phyloP scores from a whole-genome alignment of 1,140 invertebrate species.

The Dendroctonus valens region DNA sequence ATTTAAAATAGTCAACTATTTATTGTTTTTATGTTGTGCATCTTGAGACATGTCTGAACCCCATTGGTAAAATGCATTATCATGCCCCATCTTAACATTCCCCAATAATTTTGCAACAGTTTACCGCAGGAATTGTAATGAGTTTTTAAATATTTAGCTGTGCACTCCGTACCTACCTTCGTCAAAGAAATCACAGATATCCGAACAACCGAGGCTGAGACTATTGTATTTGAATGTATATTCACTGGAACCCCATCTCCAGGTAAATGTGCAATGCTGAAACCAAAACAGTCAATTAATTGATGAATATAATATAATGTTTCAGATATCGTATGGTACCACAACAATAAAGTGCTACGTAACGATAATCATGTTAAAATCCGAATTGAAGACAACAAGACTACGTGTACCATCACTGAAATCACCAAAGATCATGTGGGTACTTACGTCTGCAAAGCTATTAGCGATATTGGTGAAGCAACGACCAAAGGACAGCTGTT shows the following conservation, averaged over 20 bases:
- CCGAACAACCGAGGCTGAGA: slow-evolving; percentile 71
- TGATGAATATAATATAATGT: slow-evolving; percentile 31
- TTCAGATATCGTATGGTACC: slow-evolving; percentile 87
- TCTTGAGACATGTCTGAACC: too few species aligned
- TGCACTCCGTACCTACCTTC: slow-evolving; percentile 76
- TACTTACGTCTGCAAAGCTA: slow-evolving; percentile 82
- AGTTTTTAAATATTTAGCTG: slow-evolving; percentile 56
- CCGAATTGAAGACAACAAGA: slow-evolving; percentile 71
- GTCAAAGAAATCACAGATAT: slow-evolving; percentile 75
- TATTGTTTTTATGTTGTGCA: too few species aligned
- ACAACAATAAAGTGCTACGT: slow-evolving; percentile 76
- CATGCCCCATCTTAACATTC: too few species aligned
- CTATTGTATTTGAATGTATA: slow-evolving; percentile 70
- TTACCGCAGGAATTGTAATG: too few species aligned
- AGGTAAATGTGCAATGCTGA: slow-evolving; percentile 56
- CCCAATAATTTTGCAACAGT: too few species aligned
- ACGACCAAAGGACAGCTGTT: slow-evolving; percentile 76
- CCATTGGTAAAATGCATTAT: too few species aligned
- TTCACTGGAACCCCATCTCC: slow-evolving; percentile 83
- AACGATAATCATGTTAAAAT: slow-evolving; percentile 70
- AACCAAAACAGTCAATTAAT: slow-evolving; percentile 6
- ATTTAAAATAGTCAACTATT: too few species aligned
- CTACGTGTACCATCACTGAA: slow-evolving; percentile 68
- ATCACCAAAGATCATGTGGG: slow-evolving; percentile 72
- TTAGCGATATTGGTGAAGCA: slow-evolving; percentile 78